These are phyloP conservation scores for Palythoa heliodiscus DNA, from an alignment of 92 coral and sea anemone genomes.

Conservation along the genomic window DNA sequence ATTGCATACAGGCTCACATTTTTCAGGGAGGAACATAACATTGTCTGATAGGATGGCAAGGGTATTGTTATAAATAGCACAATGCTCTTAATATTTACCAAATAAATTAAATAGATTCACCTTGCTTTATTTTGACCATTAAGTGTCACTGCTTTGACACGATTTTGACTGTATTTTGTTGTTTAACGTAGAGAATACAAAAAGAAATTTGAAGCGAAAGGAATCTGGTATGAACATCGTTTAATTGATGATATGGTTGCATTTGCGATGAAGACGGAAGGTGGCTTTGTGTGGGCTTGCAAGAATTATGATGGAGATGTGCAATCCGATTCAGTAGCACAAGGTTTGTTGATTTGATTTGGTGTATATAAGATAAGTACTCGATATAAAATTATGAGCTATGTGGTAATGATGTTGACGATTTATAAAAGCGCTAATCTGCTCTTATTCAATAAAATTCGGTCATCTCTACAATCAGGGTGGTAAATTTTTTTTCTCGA, in stretches of 20 bases:
- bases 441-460: too few relatives aligned
- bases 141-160: background rate
- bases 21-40: too few relatives aligned
- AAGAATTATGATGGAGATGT: constrained; percentile 99
- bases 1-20: too few relatives aligned
- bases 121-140: too few relatives aligned
- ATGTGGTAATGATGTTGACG: background rate
- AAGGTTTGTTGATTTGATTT: constrained; percentile 60
- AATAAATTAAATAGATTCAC: too few relatives aligned
- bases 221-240: constrained; percentile 97
- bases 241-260: constrained; percentile 99
- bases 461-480: too few relatives aligned
- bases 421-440: too few relatives aligned
- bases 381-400: background rate
- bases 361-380: background rate
- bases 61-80: too few relatives aligned
- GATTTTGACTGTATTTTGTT: background rate
- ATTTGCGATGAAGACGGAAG: constrained; percentile 91
- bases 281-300: constrained; percentile 99
- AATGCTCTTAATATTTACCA: too few relatives aligned
- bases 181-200: constrained; percentile 69
- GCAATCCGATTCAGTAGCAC: constrained; percentile 98
- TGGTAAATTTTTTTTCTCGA: too few relatives aligned
- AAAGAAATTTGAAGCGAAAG: constrained; percentile 74
- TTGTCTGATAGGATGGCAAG: too few relatives aligned